Base-by-base conservation (phyloP, 2,888 invertebrate genomes). In the Macropis europaea region DNA sequence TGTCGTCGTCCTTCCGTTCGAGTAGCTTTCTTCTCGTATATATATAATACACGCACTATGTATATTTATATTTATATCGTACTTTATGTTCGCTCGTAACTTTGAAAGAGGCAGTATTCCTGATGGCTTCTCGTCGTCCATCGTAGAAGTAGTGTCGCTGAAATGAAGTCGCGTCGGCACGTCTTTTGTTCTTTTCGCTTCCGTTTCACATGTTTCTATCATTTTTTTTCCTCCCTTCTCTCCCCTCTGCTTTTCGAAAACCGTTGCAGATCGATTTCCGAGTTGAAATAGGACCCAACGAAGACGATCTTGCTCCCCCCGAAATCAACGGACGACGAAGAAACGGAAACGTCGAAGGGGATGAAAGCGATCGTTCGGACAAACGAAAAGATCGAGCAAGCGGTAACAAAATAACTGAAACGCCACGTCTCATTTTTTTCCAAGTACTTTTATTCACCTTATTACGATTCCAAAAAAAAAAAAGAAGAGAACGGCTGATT, bases 401-500 rank as follows among this genome's bases (percentile, higher is more conserved):
- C 67, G 73, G 59, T 57, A 62, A 64, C 68, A 73, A 64, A 77
- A 67, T 54, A 73, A 79, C 77, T 40, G 43, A 70, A 79, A 79
- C 54, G 64, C 57, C 73, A 77, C 73, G 71, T 73, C 70, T 75
- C 19, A 60, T 71, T 68, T 81, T 77, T 80, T 84, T 79, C 62
- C 76, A 84, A 80, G 76, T 80, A 84, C 68, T 79, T 85, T 84
- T 85, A 83, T 85, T 84, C 79, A 77, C 64, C 77, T 83, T 80
- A 79, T 74, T 79, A 82, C 77, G 82, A 61, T 75, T 70, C 15
- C 30, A 30, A 45, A 66, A 45, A 9, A 17, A 13, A 63, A 70
- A 61, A 63, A 70, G 74, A 70, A 70, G 61, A 73, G 67, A 67
- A 79, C 61, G 56, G 47, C 69, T 54, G 63, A 76, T 70, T 64